Percentiles rank a stretch among this genome's conserved stretches.
phyloP scores from a whole-genome alignment of 1,140 invertebrate genomes.

The Plutomurus gul region DNA sequence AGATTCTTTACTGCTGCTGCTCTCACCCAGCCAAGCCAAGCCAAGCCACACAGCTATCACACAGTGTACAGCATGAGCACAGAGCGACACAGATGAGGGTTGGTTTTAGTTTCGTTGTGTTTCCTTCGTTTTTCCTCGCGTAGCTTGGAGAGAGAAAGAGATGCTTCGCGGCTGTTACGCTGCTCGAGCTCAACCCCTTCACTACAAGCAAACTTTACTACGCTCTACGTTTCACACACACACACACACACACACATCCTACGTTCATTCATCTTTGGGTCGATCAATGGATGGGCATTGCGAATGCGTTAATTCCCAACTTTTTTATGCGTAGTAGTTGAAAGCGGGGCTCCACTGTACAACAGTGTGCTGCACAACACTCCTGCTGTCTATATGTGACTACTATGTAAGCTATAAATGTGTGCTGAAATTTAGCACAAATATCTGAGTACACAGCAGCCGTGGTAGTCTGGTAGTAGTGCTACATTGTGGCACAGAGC shows the following conservation, averaged over 20 bases:
- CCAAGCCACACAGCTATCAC: not conserved
- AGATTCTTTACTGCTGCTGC: too few species aligned
- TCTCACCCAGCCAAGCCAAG: too few species aligned
- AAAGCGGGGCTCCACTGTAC: not conserved
- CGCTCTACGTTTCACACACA: slow-evolving; percentile 36
- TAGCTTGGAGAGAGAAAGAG: not conserved
- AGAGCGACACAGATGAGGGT: not conserved
- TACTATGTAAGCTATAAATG: too few species aligned
- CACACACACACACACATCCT: slow-evolving; percentile 21
- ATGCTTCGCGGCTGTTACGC: not conserved
- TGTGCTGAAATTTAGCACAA: too few species aligned
- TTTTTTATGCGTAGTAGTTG: slow-evolving; percentile 34
- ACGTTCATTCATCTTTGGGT: slow-evolving; percentile 48
- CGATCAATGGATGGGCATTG: slow-evolving; percentile 46
- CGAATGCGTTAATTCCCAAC: slow-evolving; percentile 41
- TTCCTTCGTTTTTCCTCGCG: not conserved
- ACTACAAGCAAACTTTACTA: slow-evolving; percentile 22
- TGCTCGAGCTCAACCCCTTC: not conserved
- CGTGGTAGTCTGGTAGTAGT: too few species aligned
- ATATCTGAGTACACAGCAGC: too few species aligned
- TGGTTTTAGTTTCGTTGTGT: not conserved
- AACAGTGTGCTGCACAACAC: not conserved
- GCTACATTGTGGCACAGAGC: too few species aligned
- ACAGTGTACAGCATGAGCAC: not conserved
- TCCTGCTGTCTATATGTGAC: not conserved